Evolutionary conservation across 2,797 vertebrate species (phyloP).

Genomic region (Labeo calbasu): DNA sequence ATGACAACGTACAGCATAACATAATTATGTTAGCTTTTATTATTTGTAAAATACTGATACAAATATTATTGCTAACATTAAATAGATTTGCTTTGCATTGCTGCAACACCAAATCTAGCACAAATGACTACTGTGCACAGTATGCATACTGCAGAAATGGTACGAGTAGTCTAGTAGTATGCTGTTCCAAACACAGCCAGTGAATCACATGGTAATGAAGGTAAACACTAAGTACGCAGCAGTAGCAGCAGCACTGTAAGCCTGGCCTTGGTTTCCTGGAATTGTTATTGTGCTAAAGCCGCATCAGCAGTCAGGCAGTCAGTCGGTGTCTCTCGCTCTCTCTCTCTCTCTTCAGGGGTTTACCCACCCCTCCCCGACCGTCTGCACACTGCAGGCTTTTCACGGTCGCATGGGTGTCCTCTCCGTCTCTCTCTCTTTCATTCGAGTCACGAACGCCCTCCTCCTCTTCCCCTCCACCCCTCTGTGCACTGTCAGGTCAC

Average conservation of each 20-base stretch:
- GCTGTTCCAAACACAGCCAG: neutral
- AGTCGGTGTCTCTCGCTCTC: neutral
- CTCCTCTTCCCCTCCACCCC: conserved; percentile 44
- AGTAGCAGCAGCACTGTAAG: conserved; percentile 69
- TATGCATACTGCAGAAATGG: neutral
- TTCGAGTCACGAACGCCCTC: conserved; percentile 72
- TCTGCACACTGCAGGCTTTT: conserved; percentile 73
- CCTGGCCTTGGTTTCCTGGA: conserved; percentile 78
- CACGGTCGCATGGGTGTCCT: conserved; percentile 72
- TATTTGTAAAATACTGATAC: neutral
- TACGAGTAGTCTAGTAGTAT: neutral
- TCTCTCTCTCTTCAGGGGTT: conserved; percentile 60
- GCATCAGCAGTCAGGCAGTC: conserved; percentile 71
- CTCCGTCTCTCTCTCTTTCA: conserved; percentile 62
- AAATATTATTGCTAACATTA: neutral
- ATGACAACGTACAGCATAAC: too few species aligned
- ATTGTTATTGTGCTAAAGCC: conserved; percentile 77
- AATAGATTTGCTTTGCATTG: neutral
- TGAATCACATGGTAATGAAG: conserved; percentile 68
- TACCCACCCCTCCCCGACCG: conserved; percentile 69
- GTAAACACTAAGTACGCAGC: conserved; percentile 70
- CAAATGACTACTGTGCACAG: neutral
- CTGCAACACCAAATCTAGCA: neutral
- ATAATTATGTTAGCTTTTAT: too few species aligned
- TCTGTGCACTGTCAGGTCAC: conserved; percentile 79